These are phyloP conservation scores for Trissonchulus sp. DNA, from an alignment of 2,888 invertebrate genomes.

Conservation along the genomic window DNA sequence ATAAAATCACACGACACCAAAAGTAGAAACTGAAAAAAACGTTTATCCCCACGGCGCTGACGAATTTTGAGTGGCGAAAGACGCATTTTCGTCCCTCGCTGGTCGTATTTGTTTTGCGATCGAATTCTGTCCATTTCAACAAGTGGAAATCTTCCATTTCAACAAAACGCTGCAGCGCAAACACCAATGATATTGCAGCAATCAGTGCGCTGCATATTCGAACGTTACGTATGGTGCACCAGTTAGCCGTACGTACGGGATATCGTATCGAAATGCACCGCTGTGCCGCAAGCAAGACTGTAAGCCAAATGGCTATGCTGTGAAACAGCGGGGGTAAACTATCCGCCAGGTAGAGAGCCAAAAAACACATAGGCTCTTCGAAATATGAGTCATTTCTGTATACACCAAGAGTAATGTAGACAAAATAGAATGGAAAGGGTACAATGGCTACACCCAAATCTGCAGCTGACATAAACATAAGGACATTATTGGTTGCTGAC, in stretches of 20 bases:
- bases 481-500: slow-evolving; percentile 81
- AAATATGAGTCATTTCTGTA: slow-evolving; percentile 36
- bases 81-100: background rate
- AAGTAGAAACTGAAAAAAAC: slow-evolving; percentile 67
- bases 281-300: slow-evolving; percentile 77
- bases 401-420: slow-evolving; percentile 24
- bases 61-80: slow-evolving; percentile 34
- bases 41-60: slow-evolving; percentile 55
- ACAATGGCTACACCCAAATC: slow-evolving; percentile 83
- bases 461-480: slow-evolving; percentile 83
- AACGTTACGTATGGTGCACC: slow-evolving; percentile 62
- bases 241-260: slow-evolving; percentile 72
- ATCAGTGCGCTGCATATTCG: slow-evolving; percentile 65
- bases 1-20: slow-evolving; percentile 78
- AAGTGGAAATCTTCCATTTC: slow-evolving; percentile 57
- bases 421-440: slow-evolving; percentile 75
- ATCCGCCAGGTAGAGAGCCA: slow-evolving; percentile 13
- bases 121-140: background rate
- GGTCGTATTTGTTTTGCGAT: background rate
- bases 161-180: slow-evolving; percentile 72
- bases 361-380: background rate
- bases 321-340: slow-evolving; percentile 66
- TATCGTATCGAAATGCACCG: slow-evolving; percentile 89
- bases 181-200: slow-evolving; percentile 67
- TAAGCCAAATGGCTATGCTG: slow-evolving; percentile 85